Evolutionary conservation across 1,140 invertebrate genomes (phyloP).

Genomic region (Rhagoletis pomonella): DNA sequence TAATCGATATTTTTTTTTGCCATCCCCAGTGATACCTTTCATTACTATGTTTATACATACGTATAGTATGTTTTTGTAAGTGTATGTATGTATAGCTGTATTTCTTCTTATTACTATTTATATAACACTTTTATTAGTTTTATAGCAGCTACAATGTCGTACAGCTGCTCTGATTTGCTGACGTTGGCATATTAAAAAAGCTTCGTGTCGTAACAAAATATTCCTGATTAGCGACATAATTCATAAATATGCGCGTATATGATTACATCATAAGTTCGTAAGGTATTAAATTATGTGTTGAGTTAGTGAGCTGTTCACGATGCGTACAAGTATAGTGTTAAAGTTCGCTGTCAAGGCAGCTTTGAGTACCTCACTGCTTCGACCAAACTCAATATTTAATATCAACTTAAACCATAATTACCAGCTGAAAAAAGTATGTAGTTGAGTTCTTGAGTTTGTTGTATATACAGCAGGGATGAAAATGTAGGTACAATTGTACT

Average conservation of each 20-base stretch:
- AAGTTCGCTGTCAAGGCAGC: conserved; percentile 17
- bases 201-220: conserved; percentile 39
- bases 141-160: not conserved
- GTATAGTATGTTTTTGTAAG: not conserved
- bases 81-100: too few species aligned
- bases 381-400: conserved; percentile 40
- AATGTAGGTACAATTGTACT: too few species aligned
- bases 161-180: not conserved
- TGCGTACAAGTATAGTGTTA: not conserved
- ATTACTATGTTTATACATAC: not conserved
- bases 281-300: not conserved
- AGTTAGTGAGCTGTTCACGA: not conserved
- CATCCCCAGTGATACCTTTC: not conserved
- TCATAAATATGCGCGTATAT: not conserved
- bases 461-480: too few species aligned
- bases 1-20: not conserved
- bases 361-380: not conserved
- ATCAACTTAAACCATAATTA: conserved; percentile 8
- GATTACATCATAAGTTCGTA: not conserved
- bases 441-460: too few species aligned
- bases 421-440: not conserved
- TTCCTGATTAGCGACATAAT: conserved; percentile 50
- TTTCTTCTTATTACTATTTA: conserved; percentile 53
- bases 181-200: conserved; percentile 41
- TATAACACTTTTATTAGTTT: conserved; percentile 47